Base-by-base conservation (phyloP, 2,888 invertebrate species). In the Caradrina kadenii region DNA sequence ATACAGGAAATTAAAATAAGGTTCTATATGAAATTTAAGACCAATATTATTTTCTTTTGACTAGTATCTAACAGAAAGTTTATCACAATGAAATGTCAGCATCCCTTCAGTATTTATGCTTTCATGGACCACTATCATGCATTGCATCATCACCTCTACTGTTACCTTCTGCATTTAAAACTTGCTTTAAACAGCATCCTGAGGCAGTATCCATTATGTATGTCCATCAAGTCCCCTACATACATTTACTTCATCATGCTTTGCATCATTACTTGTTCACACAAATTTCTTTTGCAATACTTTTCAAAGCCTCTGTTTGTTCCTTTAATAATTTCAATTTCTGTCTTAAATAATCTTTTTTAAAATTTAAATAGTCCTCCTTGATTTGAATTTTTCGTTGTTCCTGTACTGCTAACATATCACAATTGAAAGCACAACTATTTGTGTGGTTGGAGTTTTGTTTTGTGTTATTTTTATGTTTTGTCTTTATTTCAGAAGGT, bases 231-330 rank as follows among this genome's bases (percentile, higher is more conserved):
- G 6, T 45, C 35, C 5, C 7, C 11, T 13, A 4, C 11, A 22
- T 49, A 13, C 5, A 17, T 26, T 54, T 52, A 1, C 0, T 48
- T 56, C 17, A n/a, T n/a, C 6, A 52, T 54, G 15, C 2, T 52
- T 26, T 8, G 26, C 22, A 19, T 11, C 13, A 19, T 52, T 73
- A 76, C 56, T 82, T 90, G 72, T 89, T 89, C 8, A 67, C 48
- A 58, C 88, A 82, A n/a, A 94, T 88, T 83, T 92, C 93, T 76
- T 87, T 91, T 54, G 95, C 95, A 82, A 95, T 95, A 80, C 84
- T 89, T 84, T 93, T 93, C 15, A 95, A 83, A n/a, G 95, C 95
- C 76, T 94, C 94, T 5, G 93, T 93, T 76, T 95, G 95, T 80
- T 94, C 93, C 73, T 91, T 93, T 72, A 95, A 83, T 49, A 94